Conservation (phyloP, 2,888 invertebrate species). For the Habrosyne pyritoides region DNA sequence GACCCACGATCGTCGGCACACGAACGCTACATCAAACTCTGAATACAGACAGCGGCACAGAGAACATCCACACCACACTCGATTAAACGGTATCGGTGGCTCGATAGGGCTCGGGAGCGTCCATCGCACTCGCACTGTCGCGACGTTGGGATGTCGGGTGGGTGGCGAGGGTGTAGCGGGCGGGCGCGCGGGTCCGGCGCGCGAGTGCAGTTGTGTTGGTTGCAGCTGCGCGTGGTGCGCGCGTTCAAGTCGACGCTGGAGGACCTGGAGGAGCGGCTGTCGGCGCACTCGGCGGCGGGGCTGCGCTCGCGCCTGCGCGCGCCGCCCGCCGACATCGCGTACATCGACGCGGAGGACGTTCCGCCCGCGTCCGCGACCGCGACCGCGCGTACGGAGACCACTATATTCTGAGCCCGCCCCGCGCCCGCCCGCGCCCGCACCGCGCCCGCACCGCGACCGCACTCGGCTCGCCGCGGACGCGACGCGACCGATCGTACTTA, state of each 20-base stretch:
- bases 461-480: background rate
- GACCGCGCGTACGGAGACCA: conserved; percentile 67
- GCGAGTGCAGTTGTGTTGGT: conserved; percentile 73
- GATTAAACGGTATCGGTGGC: conserved; percentile 39
- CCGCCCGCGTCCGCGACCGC: conserved; percentile 77
- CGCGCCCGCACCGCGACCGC: conserved; percentile 37
- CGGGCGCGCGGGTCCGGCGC: conserved; percentile 19
- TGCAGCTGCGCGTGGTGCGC: conserved; percentile 99
- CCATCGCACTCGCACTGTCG: too few relatives aligned
- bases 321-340: conserved; percentile 91
- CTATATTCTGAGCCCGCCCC: conserved; percentile 63
- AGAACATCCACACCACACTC: conserved; percentile 79
- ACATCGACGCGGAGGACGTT: conserved; percentile 87
- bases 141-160: background rate
- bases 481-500: conserved; percentile 52
- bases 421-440: conserved; percentile 27
- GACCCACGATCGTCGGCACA: conserved; percentile 24
- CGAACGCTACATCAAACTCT: conserved; percentile 49
- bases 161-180: conserved; percentile 18
- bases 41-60: conserved; percentile 61
- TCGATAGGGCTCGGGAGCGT: conserved; percentile 15
- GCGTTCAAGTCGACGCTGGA: conserved; percentile 99
- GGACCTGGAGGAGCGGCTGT: conserved; percentile 99
- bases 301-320: conserved; percentile 92
- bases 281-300: conserved; percentile 98